phyloP scores from a whole-genome alignment of 2,888 invertebrate species.

The Hydriomena furcata region DNA sequence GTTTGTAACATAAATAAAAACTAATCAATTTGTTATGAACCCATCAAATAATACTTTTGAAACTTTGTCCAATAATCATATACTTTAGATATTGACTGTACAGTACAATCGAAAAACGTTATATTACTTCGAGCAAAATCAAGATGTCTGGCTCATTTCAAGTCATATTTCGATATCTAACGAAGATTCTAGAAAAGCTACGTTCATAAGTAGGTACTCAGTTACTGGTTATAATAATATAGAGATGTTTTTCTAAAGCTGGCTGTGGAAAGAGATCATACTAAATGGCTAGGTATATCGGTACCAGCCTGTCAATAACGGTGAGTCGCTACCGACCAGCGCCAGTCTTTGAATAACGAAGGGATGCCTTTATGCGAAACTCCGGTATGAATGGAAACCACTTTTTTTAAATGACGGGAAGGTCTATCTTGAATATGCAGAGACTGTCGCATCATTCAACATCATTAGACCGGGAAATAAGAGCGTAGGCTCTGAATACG shows the following conservation, averaged over 20 bases:
- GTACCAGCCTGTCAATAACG: conserved; percentile 45
- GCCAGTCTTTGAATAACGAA: conserved; percentile 75
- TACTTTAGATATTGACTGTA: no score
- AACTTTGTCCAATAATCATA: no score
- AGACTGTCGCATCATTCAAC: conserved; percentile 72
- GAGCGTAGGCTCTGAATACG: conserved; percentile 54
- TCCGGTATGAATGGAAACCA: conserved; percentile 68
- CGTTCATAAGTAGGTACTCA: no score
- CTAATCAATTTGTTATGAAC: no score
- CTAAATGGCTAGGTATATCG: conserved; percentile 30
- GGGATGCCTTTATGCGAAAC: conserved; percentile 69
- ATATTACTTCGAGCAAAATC: no score
- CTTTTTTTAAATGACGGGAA: conserved; percentile 70
- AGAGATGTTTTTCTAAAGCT: conserved; percentile 32
- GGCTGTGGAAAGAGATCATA: conserved; percentile 45
- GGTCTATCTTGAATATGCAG: conserved; percentile 72
- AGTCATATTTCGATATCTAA: no score
- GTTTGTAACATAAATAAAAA: no score
- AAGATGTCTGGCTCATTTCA: no score
- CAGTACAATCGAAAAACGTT: no score
- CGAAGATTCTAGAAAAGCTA: no score
- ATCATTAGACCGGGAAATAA: conserved; percentile 72
- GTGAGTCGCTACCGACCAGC: conserved; percentile 51
- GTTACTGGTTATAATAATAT: not conserved
- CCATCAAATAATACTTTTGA: no score